Base-by-base conservation (phyloP, 1,140 invertebrate genomes). In the Hyposmocoma kahamanoa region DNA sequence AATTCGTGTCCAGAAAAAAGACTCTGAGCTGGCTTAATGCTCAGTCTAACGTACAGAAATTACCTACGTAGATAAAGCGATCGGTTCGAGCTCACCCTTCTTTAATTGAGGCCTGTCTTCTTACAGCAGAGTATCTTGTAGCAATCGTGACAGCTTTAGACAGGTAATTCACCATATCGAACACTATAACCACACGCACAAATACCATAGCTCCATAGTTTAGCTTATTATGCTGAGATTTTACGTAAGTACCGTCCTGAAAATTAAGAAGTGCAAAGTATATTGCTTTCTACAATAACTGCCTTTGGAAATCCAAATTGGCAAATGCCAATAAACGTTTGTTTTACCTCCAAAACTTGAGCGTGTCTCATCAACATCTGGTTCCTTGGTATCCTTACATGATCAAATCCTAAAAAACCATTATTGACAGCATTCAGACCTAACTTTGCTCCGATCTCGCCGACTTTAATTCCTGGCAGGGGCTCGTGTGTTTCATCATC, bases 131-230 rank as follows among this genome's bases (percentile, higher is more conserved):
- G 72, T 98, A 99, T 61, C 97, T 88, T 0, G 90, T 89, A 10
- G 94, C 94, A 58, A 97, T 96, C 0, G 94, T 96, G 1, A 90
- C 90, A 0, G 94, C 94, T 86, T 95, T 94, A 10, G 91, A 89
- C 42, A 97, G 86, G 58, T 92, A 92, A 49, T 86, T 89, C 3
- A 90, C 87, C 19, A 91, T 88, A 62, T 94, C 92, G 56, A 89
- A 88, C 4, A 95, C 89, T 50, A 98, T 89, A 2, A 93, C 89
- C 9, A 96, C 94, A 22, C 97, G 87, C 0, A 97, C 93, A 75
- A 97, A 96, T 70, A 98, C 92, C 96, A 98, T 98, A 0, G 96
- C 95, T 2, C 95, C 96, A 72, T 98, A 98, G 0, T 94, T 93
- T 0, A 98, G 84, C 72, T 97, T 97, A 48, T 92, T 91, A 73